A percentile compares a stretch with the other conserved stretches of the same genome.
phyloP scores from a whole-genome alignment of 2,113 vertebrate genomes.

The Brienomyrus longianalis region DNA sequence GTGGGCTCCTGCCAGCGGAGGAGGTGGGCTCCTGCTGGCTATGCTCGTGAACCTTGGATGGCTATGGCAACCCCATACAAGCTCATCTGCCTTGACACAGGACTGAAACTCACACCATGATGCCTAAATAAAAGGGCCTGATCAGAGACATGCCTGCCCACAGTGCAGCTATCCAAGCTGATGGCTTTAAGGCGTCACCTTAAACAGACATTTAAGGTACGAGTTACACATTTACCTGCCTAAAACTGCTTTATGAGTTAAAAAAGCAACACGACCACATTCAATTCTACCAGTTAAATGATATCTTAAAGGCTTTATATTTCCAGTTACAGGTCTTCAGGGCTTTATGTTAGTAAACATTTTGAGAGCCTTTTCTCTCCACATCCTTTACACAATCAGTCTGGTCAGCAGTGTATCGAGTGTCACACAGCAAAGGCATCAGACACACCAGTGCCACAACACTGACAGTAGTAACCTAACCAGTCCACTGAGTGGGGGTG shows the following conservation, averaged over 20 bases:
- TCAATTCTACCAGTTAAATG: not conserved
- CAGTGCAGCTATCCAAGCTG: not conserved
- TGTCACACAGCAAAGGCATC: not conserved
- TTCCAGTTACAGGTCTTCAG: not conserved
- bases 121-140: not conserved
- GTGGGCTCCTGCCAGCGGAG: not conserved
- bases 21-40: not conserved
- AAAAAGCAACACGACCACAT: not conserved
- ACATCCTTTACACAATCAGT: not conserved
- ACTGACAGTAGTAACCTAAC: not conserved
- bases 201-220: not conserved
- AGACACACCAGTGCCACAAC: not conserved
- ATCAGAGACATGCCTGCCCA: not conserved
- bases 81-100: not conserved
- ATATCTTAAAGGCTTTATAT: not conserved
- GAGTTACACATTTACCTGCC: not conserved
- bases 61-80: not conserved
- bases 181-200: not conserved
- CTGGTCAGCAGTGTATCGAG: not conserved
- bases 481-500: not conserved
- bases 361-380: not conserved
- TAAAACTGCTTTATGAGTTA: not conserved
- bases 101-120: not conserved
- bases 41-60: not conserved
- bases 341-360: slow-evolving; percentile 7